These are phyloP conservation scores for Glaucopsyche alexis DNA, from an alignment of 2,888 invertebrate genomes.

Conservation along the genomic window DNA sequence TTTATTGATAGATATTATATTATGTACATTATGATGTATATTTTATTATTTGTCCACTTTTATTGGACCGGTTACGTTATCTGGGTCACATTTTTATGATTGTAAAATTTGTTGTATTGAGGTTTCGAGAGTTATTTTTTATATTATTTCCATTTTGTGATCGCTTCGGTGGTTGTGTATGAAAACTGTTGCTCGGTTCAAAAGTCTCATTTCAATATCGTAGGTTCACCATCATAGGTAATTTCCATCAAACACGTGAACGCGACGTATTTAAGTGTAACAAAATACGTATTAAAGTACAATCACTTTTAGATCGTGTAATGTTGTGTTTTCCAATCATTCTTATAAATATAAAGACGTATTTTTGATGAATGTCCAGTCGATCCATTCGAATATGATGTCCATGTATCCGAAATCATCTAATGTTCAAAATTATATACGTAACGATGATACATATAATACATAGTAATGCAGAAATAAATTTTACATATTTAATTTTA, in stretches of 20 bases:
- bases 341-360: slow-evolving; percentile 57
- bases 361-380: slow-evolving; percentile 60
- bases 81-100: slow-evolving; percentile 71
- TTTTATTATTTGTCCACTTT: slow-evolving; percentile 75
- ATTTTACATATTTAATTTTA: slow-evolving; percentile 75
- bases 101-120: slow-evolving; percentile 76
- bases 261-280: slow-evolving; percentile 64
- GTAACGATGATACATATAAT: slow-evolving; percentile 79
- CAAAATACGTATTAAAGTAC: slow-evolving; percentile 80
- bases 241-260: slow-evolving; percentile 48
- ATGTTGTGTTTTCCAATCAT: slow-evolving; percentile 48
- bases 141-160: slow-evolving; percentile 62
- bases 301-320: slow-evolving; percentile 68
- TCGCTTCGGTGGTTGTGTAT: slow-evolving; percentile 60
- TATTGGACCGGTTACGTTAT: slow-evolving; percentile 73
- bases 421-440: slow-evolving; percentile 80
- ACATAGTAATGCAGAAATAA: slow-evolving; percentile 78
- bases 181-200: slow-evolving; percentile 62
- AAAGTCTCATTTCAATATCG: slow-evolving; percentile 53
- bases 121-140: slow-evolving; percentile 65
- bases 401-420: slow-evolving; percentile 69
- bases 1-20: slow-evolving; percentile 76
- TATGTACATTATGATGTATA: slow-evolving; percentile 80
- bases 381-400: slow-evolving; percentile 40
- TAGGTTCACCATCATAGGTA: slow-evolving; percentile 40